Evolutionary conservation across 2,113 vertebrate species (phyloP).

Genomic region (Menura novaehollandiae): DNA sequence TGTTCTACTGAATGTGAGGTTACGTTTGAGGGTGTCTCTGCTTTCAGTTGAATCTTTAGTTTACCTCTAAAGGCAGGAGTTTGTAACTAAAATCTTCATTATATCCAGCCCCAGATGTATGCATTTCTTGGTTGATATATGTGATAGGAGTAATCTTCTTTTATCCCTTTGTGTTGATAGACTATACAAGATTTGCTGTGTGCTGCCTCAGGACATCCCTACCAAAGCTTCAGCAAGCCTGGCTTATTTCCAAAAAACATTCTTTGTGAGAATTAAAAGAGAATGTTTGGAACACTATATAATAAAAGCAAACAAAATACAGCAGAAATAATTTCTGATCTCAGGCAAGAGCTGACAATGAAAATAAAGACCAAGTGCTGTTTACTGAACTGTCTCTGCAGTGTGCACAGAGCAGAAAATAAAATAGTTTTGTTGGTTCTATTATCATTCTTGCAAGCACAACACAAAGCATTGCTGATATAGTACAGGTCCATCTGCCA

Average conservation of each 20-base stretch:
- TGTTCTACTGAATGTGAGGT: background rate
- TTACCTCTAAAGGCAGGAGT: background rate
- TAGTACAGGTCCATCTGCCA: slow-evolving; percentile 15
- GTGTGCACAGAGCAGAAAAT: background rate
- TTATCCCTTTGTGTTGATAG: background rate
- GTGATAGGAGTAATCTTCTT: background rate
- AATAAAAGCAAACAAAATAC: background rate
- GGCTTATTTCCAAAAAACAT: background rate
- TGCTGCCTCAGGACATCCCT: background rate
- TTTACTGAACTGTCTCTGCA: background rate
- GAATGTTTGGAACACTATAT: background rate
- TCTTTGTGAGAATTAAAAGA: background rate
- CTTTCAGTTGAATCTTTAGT: background rate
- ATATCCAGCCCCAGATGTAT: background rate
- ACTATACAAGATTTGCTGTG: background rate
- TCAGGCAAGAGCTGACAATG: background rate
- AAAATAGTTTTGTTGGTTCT: slow-evolving; percentile 7
- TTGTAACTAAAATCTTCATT: background rate
- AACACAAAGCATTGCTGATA: background rate
- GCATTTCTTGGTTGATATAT: background rate
- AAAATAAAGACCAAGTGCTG: background rate
- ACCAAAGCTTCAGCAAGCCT: background rate
- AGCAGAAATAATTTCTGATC: background rate
- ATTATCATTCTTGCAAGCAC: slow-evolving; percentile 1
- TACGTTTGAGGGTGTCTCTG: background rate